Conservation (phyloP, 30 jellyfish, hydroid and myxozoan species). For the Cassiopea andromeda region DNA sequence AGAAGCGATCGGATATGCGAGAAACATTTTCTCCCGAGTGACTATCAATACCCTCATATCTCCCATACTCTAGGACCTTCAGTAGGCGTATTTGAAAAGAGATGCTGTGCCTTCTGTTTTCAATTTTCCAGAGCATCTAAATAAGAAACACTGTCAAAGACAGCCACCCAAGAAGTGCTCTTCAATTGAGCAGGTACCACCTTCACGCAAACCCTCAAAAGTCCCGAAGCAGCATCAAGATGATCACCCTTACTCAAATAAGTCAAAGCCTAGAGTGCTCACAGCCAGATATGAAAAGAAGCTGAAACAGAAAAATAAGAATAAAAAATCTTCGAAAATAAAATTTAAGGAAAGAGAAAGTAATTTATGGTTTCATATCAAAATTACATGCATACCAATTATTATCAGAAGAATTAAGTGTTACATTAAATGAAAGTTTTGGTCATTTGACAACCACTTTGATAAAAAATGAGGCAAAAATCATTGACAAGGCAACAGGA, state of each 20-base stretch:
- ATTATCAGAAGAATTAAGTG: constrained; percentile 5
- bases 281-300: background rate
- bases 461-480: constrained; percentile 1
- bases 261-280: background rate
- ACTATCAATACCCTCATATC: constrained; percentile 4
- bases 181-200: background rate
- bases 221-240: background rate
- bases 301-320: constrained; percentile 5
- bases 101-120: constrained; percentile 19
- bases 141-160: background rate
- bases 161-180: constrained; percentile 1
- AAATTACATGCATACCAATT: background rate
- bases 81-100: constrained; percentile 4
- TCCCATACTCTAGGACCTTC: background rate
- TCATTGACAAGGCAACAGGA: background rate
- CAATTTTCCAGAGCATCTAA: constrained; percentile 14
- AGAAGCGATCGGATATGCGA: background rate
- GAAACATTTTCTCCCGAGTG: constrained; percentile 19
- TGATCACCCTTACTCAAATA: background rate
- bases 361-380: background rate
- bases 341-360: background rate
- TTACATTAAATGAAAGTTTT: background rate
- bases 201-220: background rate
- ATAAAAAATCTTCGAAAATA: background rate
- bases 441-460: constrained; percentile 3